These are phyloP conservation scores for Ormyrus thymus DNA, from an alignment of 2,888 invertebrate species.

Conservation along the genomic window DNA sequence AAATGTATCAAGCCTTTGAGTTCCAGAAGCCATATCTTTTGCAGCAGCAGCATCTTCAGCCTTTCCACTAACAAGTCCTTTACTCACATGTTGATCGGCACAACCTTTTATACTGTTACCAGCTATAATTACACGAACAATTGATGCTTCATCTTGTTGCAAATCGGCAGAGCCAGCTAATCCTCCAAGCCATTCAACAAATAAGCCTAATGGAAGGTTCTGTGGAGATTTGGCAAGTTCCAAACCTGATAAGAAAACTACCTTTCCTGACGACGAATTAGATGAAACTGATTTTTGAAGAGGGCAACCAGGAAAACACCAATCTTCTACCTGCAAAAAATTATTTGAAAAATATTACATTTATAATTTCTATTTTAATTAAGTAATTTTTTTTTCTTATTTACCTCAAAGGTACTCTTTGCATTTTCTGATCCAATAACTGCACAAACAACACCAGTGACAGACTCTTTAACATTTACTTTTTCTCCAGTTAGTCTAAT, in stretches of 20 bases:
- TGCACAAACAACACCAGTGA: constrained; percentile 92
- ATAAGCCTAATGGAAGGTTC: constrained; percentile 82
- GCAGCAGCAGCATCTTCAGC: constrained; percentile 61
- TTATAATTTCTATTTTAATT: no score
- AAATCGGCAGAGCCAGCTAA: constrained; percentile 81
- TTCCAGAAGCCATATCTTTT: constrained; percentile 59
- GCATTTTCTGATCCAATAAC: constrained; percentile 78
- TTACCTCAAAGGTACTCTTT: constrained; percentile 68
- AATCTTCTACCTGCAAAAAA: constrained; percentile 82
- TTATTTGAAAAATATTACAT: constrained; percentile 2
- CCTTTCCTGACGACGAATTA: constrained; percentile 61
- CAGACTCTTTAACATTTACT: constrained; percentile 79
- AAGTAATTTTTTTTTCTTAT: no score
- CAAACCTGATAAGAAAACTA: constrained; percentile 82
- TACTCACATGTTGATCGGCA: constrained; percentile 56
- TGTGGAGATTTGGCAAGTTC: constrained; percentile 81
- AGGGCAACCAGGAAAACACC: constrained; percentile 84
- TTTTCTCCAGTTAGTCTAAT: constrained; percentile 84
- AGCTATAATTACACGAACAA: constrained; percentile 89
- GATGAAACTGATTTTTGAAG: constrained; percentile 63
- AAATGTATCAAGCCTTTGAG: constrained; percentile 64
- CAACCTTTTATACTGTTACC: constrained; percentile 66
- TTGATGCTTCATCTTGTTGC: constrained; percentile 80
- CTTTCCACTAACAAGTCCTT: constrained; percentile 60
- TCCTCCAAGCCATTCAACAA: constrained; percentile 89